Evolutionary conservation across 1,140 invertebrate species (phyloP), one percentile per base, ranked within the genome.

Genomic region (Maconellicoccus hirsutus): DNA sequence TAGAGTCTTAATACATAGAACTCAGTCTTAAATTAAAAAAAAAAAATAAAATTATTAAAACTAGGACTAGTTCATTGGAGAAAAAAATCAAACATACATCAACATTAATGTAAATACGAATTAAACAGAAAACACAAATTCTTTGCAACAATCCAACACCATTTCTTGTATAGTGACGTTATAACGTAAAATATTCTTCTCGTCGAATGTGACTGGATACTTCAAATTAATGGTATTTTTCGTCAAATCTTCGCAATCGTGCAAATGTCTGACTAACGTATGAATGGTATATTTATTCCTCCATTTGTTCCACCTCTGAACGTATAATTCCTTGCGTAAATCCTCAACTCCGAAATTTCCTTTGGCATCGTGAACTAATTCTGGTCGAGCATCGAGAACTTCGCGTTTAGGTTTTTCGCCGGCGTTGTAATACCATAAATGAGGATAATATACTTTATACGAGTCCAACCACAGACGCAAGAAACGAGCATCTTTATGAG

Each of bases 371-470:
- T 78, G 77, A 3, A 76, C 72, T 10, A 77, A 42, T 42, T 75
- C 59, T 7, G 77, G 78, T 23, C 61, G 22, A 25, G 73, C 66
- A 4, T 74, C n/a, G 10, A 79, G 71, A 12, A 79, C 73, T 25
- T 73, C 59, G n/a, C 69, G 59, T 1, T 77, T 78, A 0, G 77
- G 78, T 10, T 69, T 63, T 63, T 76, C 71, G 3, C 77, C 78
- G 0, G 76, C 78, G 71, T 79, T 79, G 72, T 78, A 79, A 70
- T 78, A 79, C 77, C 77, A 79, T 10, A 70, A 33, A 14, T 63
- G 42, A 3, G 74, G 73, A 4, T 73, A 70, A 74, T 79, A 79
- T 21, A 72, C 61, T 69, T 71, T 72, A 69, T 80, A 80, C 4
- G 74, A 72, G 19, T 78, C 72, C 59, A 78, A 71, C 77, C 77